Percentiles rank a stretch among this genome's conserved stretches.
Conservation (phyloP, 92 coral and sea anemone species). For the Palythoa grandiflora region DNA sequence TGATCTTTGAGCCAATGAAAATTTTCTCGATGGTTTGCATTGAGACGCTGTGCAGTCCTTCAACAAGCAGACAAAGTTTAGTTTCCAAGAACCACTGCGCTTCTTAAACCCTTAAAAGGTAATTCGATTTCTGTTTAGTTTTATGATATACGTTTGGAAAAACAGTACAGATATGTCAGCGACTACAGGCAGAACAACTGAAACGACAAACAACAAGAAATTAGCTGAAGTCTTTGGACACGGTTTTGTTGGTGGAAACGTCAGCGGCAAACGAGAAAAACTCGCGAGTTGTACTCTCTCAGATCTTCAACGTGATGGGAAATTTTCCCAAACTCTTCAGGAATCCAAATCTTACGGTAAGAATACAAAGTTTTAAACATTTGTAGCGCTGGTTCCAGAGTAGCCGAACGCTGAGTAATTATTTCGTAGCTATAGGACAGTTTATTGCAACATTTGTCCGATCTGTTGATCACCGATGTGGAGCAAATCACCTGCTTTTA, state of each 20-base stretch:
- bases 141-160: neutral
- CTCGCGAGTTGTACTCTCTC: neutral
- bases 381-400: neutral
- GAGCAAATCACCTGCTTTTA: neutral
- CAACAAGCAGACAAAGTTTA: conserved; percentile 22
- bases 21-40: neutral
- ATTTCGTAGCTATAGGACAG: too few species aligned
- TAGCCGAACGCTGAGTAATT: conserved; percentile 5
- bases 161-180: conserved; percentile 9
- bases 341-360: neutral
- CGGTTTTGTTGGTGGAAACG: neutral
- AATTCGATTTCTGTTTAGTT: neutral
- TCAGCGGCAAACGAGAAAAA: neutral
- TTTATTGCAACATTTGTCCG: neutral
- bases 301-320: neutral
- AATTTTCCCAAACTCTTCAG: neutral
- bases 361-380: neutral
- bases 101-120: neutral
- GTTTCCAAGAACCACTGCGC: conserved; percentile 5
- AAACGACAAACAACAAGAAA: neutral
- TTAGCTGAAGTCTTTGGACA: neutral
- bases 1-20: conserved; percentile 25
- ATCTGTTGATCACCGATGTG: conserved; percentile 4
- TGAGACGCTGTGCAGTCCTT: conserved; percentile 18
- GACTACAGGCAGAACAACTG: neutral